Evolutionary conservation across 2,888 invertebrate genomes (phyloP).

Genomic region (Tetragonula carbonaria): DNA sequence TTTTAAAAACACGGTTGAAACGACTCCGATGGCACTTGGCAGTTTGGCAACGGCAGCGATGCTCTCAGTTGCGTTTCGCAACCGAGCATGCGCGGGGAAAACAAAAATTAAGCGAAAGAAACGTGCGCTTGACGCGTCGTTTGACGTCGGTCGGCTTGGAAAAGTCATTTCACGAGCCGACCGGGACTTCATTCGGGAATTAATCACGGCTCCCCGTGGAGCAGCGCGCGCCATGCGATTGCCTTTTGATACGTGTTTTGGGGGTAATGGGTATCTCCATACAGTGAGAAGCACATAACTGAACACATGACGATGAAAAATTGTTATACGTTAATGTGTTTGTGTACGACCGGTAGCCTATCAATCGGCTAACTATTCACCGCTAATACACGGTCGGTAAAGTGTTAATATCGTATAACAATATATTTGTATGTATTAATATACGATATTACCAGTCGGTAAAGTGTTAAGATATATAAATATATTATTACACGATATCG

Average conservation of each 20-base stretch:
- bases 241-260: constrained; percentile 36
- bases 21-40: background rate
- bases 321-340: too few species aligned
- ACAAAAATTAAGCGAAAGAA: constrained; percentile 8
- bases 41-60: background rate
- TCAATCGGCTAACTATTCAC: too few species aligned
- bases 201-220: constrained; percentile 49
- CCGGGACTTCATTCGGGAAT: constrained; percentile 40
- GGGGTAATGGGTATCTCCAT: constrained; percentile 10
- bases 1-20: background rate
- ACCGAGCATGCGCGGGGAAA: background rate
- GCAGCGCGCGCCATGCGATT: constrained; percentile 14
- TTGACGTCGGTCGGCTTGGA: constrained; percentile 14
- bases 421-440: too few species aligned
- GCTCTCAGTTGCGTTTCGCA: background rate
- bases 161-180: constrained; percentile 46
- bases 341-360: too few species aligned
- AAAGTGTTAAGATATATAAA: too few species aligned
- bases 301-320: too few species aligned
- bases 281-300: too few species aligned
- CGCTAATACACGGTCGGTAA: too few species aligned
- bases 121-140: constrained; percentile 12
- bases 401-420: too few species aligned
- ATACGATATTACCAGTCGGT: too few species aligned
- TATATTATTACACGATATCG: too few species aligned